phyloP scores from a whole-genome alignment of 2,797 vertebrate genomes.

The Chiroxiphia lanceolata region DNA sequence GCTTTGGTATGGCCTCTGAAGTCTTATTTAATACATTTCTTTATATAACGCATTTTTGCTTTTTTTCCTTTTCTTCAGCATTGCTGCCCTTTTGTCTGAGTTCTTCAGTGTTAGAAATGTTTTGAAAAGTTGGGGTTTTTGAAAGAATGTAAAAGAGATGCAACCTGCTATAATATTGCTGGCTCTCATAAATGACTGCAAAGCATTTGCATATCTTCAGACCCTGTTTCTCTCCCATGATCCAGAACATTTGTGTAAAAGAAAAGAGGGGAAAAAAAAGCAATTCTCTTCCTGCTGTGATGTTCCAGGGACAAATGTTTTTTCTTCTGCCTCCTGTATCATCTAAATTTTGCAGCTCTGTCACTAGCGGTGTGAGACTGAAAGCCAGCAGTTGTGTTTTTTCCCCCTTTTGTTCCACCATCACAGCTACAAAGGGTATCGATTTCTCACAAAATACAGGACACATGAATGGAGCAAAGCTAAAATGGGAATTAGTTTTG shows the following conservation, averaged over 20 bases:
- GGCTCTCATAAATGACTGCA: neutral
- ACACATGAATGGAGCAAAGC: neutral
- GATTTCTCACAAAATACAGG: neutral
- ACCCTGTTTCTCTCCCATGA: neutral
- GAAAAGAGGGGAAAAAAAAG: neutral
- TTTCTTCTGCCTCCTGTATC: neutral
- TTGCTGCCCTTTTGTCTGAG: conserved; percentile 28
- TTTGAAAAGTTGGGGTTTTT: neutral
- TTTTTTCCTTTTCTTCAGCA: neutral
- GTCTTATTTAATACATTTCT: neutral
- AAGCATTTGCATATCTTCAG: conserved; percentile 12
- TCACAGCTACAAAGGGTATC: neutral
- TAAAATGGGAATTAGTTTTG: conserved; percentile 24
- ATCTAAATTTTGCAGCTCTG: conserved; percentile 9
- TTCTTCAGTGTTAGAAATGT: neutral
- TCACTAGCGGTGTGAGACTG: neutral
- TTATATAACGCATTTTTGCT: conserved; percentile 6
- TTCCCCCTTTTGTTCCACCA: conserved; percentile 14
- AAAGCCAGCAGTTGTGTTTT: neutral
- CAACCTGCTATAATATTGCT: conserved; percentile 2
- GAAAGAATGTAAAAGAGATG: neutral
- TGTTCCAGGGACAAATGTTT: conserved; percentile 18
- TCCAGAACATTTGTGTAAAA: neutral
- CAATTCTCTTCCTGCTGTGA: conserved; percentile 18
- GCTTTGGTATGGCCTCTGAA: neutral